Evolutionary conservation across 2,113 vertebrate genomes (phyloP).

Genomic region (Dicrurus megarhynchus): DNA sequence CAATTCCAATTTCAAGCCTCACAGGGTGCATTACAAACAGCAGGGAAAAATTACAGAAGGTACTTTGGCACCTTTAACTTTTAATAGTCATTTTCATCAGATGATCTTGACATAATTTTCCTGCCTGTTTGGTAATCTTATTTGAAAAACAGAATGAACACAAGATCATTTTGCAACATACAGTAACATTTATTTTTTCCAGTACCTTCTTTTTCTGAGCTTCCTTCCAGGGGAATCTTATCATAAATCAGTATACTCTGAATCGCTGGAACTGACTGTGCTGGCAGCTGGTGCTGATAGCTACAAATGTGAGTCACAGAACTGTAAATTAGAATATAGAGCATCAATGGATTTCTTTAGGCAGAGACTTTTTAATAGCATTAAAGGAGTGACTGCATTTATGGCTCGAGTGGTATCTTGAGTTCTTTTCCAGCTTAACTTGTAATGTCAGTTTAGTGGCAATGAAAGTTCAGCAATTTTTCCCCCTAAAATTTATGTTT

Average conservation of each 20-base stretch:
- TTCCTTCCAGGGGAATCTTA: conserved; percentile 51
- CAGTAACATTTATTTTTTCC: neutral
- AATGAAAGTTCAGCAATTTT: neutral
- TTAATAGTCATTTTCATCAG: conserved; percentile 52
- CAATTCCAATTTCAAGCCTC: conserved; percentile 64
- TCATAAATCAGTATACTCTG: conserved; percentile 32
- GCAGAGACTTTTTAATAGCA: neutral
- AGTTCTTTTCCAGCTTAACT: neutral
- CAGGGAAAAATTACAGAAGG: conserved; percentile 34
- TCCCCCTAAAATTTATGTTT: neutral
- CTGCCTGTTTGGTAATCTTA: conserved; percentile 44
- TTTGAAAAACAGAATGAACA: neutral
- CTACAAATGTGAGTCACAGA: conserved; percentile 49
- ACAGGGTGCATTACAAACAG: conserved; percentile 57
- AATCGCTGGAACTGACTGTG: conserved; percentile 41
- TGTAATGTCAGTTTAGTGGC: neutral
- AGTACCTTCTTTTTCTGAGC: conserved; percentile 27
- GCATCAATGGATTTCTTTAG: conserved; percentile 40
- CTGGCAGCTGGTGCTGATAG: conserved; percentile 49
- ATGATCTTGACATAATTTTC: conserved; percentile 49
- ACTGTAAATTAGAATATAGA: conserved; percentile 54
- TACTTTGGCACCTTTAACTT: conserved; percentile 45
- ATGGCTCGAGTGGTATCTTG: neutral
- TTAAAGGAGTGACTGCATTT: conserved; percentile 19
- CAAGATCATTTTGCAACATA: neutral